Conservation (phyloP, 2,888 invertebrate species). For the Limnephilus rhombicus region DNA sequence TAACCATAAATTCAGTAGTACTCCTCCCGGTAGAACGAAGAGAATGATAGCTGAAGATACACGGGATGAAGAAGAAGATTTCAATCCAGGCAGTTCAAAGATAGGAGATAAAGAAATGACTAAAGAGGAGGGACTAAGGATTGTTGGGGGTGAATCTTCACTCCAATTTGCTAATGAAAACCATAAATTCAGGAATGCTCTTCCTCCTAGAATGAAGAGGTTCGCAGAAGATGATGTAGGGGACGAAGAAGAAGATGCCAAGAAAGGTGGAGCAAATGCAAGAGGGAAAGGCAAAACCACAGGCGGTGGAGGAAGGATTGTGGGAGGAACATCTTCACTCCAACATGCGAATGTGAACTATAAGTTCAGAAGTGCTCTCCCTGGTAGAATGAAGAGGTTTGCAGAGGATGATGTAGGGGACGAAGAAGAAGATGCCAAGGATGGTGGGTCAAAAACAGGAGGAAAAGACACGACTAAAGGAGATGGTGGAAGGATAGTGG, state of each 20-base stretch:
- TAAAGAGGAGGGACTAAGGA: conserved; percentile 30
- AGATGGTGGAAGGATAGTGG: conserved; percentile 42
- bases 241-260: not conserved
- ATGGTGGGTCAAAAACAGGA: not conserved
- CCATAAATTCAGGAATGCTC: conserved; percentile 49
- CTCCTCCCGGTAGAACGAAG: too few relatives aligned
- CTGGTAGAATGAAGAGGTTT: not conserved
- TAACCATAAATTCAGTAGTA: too few relatives aligned
- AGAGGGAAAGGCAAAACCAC: not conserved
- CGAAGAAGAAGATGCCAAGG: not conserved
- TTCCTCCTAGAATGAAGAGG: not conserved
- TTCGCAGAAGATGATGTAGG: conserved; percentile 13
- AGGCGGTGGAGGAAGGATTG: conserved; percentile 40
- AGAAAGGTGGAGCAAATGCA: not conserved
- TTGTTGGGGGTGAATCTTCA: conserved; percentile 52
- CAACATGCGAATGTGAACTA: conserved; percentile 34
- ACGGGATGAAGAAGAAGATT: not conserved
- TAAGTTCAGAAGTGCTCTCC: conserved; percentile 52
- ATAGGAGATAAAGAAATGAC: not conserved
- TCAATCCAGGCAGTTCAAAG: not conserved
- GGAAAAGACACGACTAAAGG: not conserved
- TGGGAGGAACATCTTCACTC: conserved; percentile 51
- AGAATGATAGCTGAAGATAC: not conserved
- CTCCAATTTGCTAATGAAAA: conserved; percentile 37
- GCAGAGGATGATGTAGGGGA: not conserved